Evolutionary conservation across 2,797 vertebrate genomes (phyloP), one percentile per base, ranked within the genome.

Genomic region (Zalophus californianus): DNA sequence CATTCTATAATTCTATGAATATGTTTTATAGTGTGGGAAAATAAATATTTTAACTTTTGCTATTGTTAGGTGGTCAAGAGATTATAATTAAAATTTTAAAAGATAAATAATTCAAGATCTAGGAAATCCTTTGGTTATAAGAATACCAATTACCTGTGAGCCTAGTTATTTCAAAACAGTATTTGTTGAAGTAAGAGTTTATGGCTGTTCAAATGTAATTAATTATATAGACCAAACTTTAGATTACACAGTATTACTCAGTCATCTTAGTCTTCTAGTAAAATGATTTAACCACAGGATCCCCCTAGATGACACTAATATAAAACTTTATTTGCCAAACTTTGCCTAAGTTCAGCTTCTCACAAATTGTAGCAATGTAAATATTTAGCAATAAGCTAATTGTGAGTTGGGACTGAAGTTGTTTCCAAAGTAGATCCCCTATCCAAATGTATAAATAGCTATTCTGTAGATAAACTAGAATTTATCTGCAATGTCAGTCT

Each of bases 71-170:
- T 56, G 77, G 50, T 72, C 80, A 89, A 73, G 60, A 95, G 70
- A 89, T 94, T 92, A 80, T 91, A 89, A 86, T 77, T 96, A 82
- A 80, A 75, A 93, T 41, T 73, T 82, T 27, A 97, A 95, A 80
- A 86, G 25, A 79, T 85, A 80, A 93, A 54, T 77, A 94, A 56
- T 3, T 83, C 93, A 29, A 25, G 9, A 96, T 35, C 27, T 86
- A 86, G 20, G 60, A 91, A 91, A 78, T 80, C 50, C 21, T 84
- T 80, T 94, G 62, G 8, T 64, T 86, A 6, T 80, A 38, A 94
- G 35, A 52, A 21, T 88, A 88, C 23, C 68, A 58, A 50, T 58
- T 89, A 95, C 10, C 83, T 94, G 44, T 78, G n/a, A 94, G 32
- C 78, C 38, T 27, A 48, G 16, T 84, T 94, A 96, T 38, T 91